phyloP scores from a whole-genome alignment of 2,113 vertebrate genomes.

The Pagrus major region DNA sequence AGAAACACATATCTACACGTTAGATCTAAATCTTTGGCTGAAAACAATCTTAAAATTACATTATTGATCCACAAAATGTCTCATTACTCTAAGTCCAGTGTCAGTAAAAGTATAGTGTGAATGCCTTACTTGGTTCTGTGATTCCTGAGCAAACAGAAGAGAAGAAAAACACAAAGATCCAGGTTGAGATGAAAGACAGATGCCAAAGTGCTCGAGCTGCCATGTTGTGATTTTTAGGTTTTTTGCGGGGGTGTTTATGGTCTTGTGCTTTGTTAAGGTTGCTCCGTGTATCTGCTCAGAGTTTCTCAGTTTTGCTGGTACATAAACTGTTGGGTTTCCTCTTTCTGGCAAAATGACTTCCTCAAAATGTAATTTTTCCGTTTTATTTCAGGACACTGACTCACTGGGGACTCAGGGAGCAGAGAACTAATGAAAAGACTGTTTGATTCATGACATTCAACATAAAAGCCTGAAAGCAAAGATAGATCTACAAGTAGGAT shows the following conservation, averaged over 20 bases:
- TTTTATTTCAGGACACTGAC: slow-evolving; percentile 20
- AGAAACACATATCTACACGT: background rate
- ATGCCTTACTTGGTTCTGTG: slow-evolving; percentile 41
- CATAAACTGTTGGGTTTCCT: slow-evolving; percentile 57
- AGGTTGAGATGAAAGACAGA: slow-evolving; percentile 11
- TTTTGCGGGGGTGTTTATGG: background rate
- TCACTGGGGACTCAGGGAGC: background rate
- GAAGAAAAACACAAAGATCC: slow-evolving; percentile 44
- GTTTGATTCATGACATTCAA: background rate
- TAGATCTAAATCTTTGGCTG: too few relatives aligned
- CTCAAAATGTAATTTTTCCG: slow-evolving; percentile 49
- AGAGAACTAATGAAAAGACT: background rate
- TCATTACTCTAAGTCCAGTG: background rate
- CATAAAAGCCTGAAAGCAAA: background rate
- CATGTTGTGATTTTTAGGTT: slow-evolving; percentile 22
- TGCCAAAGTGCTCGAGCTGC: background rate
- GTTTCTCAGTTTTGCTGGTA: slow-evolving; percentile 20
- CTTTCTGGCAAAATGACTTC: slow-evolving; percentile 67
- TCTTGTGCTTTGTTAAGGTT: background rate
- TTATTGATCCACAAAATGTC: background rate
- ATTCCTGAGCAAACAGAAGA: background rate
- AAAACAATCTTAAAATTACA: background rate
- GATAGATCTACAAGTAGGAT: background rate
- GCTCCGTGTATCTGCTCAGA: background rate
- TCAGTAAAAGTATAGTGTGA: background rate